Evolutionary conservation across 2,113 vertebrate species (phyloP).

Genomic region (Esox niger): DNA sequence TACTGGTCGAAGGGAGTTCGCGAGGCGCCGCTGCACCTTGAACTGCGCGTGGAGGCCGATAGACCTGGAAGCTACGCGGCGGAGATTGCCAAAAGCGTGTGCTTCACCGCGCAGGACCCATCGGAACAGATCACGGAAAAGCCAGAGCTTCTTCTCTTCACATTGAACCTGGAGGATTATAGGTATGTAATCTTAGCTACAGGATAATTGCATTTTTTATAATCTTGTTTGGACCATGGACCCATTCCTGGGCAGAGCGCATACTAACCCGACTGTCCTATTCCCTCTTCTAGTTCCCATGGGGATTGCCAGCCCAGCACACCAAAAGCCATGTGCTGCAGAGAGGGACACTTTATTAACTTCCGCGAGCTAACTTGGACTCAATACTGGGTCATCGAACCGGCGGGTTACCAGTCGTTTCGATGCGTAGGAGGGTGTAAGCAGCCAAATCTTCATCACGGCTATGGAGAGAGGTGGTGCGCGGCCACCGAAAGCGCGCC

Average conservation of each 20-base stretch:
- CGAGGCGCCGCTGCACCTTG: conserved; percentile 71
- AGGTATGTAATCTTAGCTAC: conserved; percentile 57
- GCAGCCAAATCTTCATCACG: conserved; percentile 46
- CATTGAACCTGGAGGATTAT: conserved; percentile 73
- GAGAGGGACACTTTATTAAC: conserved; percentile 70
- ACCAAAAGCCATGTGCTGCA: conserved; percentile 60
- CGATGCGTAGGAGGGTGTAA: conserved; percentile 62
- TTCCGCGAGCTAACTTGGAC: conserved; percentile 71
- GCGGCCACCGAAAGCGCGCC: conserved; percentile 61
- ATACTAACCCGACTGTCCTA: not conserved
- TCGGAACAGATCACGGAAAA: conserved; percentile 55
- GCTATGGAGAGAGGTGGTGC: conserved; percentile 64
- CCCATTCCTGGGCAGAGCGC: not conserved
- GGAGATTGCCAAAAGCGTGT: conserved; percentile 71
- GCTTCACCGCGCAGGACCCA: conserved; percentile 70
- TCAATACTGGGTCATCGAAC: conserved; percentile 72
- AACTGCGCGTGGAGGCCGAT: conserved; percentile 79
- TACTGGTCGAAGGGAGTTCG: conserved; percentile 72
- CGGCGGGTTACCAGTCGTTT: conserved; percentile 68
- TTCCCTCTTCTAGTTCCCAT: conserved; percentile 48
- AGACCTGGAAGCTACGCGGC: conserved; percentile 69
- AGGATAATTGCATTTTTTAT: no score
- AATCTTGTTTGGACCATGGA: no score
- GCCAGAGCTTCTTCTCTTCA: conserved; percentile 76
- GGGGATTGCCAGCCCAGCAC: conserved; percentile 67